Evolutionary conservation across 2,113 vertebrate species (phyloP), one percentile per base, ranked within the genome.

Genomic region (Todiramphus saurophagus): DNA sequence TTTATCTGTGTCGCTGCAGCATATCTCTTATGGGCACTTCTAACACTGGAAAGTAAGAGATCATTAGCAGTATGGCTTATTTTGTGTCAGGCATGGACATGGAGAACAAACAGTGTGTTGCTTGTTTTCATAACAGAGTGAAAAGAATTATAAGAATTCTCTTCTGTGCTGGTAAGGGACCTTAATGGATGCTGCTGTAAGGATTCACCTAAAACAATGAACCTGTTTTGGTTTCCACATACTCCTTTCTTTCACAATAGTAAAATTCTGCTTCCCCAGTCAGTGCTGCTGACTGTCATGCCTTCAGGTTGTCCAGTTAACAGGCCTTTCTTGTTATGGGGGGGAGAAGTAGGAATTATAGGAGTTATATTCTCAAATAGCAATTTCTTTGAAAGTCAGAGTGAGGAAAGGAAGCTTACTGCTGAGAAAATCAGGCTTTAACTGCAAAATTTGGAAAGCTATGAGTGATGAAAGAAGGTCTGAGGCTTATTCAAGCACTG

Each of bases 401-500:
- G 44, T 0, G 3, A 85, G 41, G 60, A 81, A 21, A 68, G 16
- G 48, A 72, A 91, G 73, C 69, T 75, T 46, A 62, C 39, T 84
- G 58, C 67, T 73, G 87, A 76, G 87, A 91, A 95, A 95, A 94
- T 70, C 63, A 80, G 62, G 11, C 37, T 70, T 89, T 73, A 67
- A 73, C 63, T 83, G 37, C 85, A 94, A 89, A 83, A 94, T 89
- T n/a, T 83, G 72, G 78, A 83, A 81, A 86, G 46, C 24, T 48
- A 1, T 50, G 73, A 96, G 60, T 70, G 83, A 84, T 68, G 87
- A 90, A 76, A 83, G 60, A 82, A 67, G 17, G 73, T 93, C 41
- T 82, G 78, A 91, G 85, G 76, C 46, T 95, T 94, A 74, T 82
- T 96, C 67, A 90, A 83, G 84, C 78, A 50, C 78, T 82, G 66